Evolutionary conservation across 1,140 invertebrate genomes (phyloP), one percentile per base, ranked within the genome.

Genomic region (Tachypleus tridentatus): DNA sequence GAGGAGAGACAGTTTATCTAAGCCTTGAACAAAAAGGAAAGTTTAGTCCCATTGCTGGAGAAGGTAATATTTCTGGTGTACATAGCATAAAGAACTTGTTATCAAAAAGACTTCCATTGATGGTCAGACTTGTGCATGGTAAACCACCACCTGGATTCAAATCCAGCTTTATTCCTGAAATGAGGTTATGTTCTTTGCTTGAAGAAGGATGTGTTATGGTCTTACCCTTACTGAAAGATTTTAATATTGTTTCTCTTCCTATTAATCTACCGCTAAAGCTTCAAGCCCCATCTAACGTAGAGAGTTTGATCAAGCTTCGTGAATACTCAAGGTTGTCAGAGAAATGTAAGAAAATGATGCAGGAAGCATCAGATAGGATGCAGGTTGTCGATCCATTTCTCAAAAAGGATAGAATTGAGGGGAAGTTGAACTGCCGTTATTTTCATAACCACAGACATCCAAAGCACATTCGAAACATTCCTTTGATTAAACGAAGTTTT

Each of bases 21-120:
- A 85, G 85, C 58, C 81, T 91, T 73, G 91, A 95, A 69, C 87
- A 91, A 74, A 84, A 88, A 73, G 91, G 89, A 5, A 86, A 89
- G 72, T 96, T 96, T 78, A 94, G 90, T 70, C 87, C 88, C 3
- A 80, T 96, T 48, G 92, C 92, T 51, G 85, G 88, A 73, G 89
- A 91, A 76, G 89, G 92, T 71, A 93, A 92, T 77, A 93, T 96
- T 67, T 89, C 89, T 73, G 92, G 92, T 5, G 91, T 94, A 9
- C 91, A 93, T 76, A 88, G 70, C 52, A 77, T 80, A 52, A 85
- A 87, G 71, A 92, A 91, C 73, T 81, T 97, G 61, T 77, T 95
- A 52, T 85, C 85, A 67, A 93, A 94, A 74, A 80, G 93, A 64
- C 82, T 96, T 76, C 93, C 93, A 3, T 79, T 96, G 60, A 94